Evolutionary conservation across 2,888 invertebrate species (phyloP).

Genomic region (Synanthedon vespiformis): DNA sequence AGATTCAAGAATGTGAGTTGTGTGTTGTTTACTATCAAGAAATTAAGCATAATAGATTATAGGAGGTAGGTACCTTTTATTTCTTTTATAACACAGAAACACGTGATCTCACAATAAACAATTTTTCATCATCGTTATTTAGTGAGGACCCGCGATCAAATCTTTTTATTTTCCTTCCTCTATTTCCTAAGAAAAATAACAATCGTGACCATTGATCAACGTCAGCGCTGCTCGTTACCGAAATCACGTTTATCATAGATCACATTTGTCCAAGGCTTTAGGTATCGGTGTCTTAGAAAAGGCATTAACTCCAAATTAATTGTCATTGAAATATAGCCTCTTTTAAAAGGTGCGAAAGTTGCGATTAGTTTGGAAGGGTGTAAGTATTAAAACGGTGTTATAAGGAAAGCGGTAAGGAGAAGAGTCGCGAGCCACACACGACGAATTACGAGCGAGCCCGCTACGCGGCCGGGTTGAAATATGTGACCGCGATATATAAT

Average conservation of each 20-base stretch:
- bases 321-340: slow-evolving; percentile 18
- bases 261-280: slow-evolving; percentile 65
- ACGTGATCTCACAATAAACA: slow-evolving; percentile 65
- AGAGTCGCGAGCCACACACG: slow-evolving; percentile 67
- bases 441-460: slow-evolving; percentile 59
- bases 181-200: slow-evolving; percentile 50
- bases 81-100: slow-evolving; percentile 55
- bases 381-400: slow-evolving; percentile 29
- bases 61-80: background rate
- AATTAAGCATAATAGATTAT: too few species aligned
- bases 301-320: slow-evolving; percentile 13
- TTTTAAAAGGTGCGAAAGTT: slow-evolving; percentile 14
- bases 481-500: slow-evolving; percentile 55
- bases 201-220: slow-evolving; percentile 53
- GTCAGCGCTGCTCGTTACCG: slow-evolving; percentile 55
- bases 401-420: slow-evolving; percentile 33
- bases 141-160: slow-evolving; percentile 44
- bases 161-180: slow-evolving; percentile 43
- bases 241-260: slow-evolving; percentile 69
- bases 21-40: too few species aligned
- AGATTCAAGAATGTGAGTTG: too few species aligned
- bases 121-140: slow-evolving; percentile 62
- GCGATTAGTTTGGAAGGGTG: slow-evolving; percentile 17
- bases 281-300: slow-evolving; percentile 20
- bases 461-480: slow-evolving; percentile 46